A percentile compares a stretch with the other conserved stretches of the same genome.
These are phyloP conservation scores for Achatina immaculata DNA, from an alignment of 1,140 invertebrate species.

Conservation along the genomic window DNA sequence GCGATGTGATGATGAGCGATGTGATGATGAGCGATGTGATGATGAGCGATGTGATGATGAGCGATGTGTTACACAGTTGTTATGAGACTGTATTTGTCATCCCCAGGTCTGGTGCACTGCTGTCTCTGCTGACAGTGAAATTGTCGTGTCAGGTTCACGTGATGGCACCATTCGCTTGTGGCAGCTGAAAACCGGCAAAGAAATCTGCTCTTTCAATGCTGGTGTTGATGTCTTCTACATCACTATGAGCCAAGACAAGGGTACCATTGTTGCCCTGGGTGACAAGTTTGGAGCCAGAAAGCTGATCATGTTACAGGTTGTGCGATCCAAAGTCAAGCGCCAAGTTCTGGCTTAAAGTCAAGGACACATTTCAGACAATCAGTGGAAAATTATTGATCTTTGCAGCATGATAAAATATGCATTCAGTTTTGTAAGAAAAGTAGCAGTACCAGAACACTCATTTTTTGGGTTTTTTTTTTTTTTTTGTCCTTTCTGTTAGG, in stretches of 20 bases:
- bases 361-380: no score
- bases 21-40: no score
- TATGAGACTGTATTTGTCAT: no score
- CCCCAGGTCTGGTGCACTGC: slow-evolving; percentile 68
- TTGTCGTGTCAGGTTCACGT: slow-evolving; percentile 69
- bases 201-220: slow-evolving; percentile 67
- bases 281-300: slow-evolving; percentile 70
- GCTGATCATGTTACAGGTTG: slow-evolving; percentile 71
- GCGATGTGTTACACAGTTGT: no score
- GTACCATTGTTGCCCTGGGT: slow-evolving; percentile 70
- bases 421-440: no score
- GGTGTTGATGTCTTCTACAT: slow-evolving; percentile 70
- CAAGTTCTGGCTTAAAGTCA: slow-evolving; percentile 47
- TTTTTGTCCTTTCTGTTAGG: no score
- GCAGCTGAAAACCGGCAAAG: slow-evolving; percentile 62
- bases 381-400: no score
- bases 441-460: no score
- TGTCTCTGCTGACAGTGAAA: slow-evolving; percentile 68
- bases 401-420: no score
- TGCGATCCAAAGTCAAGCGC: slow-evolving; percentile 63
- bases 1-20: no score
- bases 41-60: no score
- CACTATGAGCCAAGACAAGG: slow-evolving; percentile 68
- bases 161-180: slow-evolving; percentile 71
- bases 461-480: no score